These are phyloP conservation scores for Lucinisca nassula DNA, from an alignment of 2,888 invertebrate species.

Conservation along the genomic window DNA sequence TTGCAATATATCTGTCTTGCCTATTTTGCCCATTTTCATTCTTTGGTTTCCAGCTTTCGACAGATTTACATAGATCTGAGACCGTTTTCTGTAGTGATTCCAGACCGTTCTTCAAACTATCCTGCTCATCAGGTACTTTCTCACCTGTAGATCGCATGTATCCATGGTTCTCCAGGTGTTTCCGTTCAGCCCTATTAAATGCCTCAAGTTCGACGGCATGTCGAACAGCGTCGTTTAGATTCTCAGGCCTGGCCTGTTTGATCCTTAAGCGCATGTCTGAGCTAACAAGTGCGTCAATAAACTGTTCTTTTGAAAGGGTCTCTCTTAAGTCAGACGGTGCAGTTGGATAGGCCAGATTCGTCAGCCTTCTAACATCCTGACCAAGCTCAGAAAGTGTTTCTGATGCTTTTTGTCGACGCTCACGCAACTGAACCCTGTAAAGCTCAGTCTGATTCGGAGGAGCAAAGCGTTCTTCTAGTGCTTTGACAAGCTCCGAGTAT, in stretches of 20 bases:
- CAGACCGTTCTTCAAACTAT: too few species aligned
- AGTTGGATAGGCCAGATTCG: conserved; percentile 10
- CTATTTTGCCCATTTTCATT: too few species aligned
- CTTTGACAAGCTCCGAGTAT: neutral
- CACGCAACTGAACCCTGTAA: too few species aligned
- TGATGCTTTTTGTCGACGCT: neutral
- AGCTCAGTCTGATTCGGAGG: conserved; percentile 12
- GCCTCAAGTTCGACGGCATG: too few species aligned
- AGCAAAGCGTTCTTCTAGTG: neutral
- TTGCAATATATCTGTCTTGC: too few species aligned
- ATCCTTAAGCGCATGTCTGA: neutral
- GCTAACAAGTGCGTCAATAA: neutral
- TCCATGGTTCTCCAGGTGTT: neutral
- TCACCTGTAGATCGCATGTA: neutral
- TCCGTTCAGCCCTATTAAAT: conserved; percentile 6
- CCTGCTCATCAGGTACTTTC: neutral
- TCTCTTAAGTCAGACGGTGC: conserved; percentile 6
- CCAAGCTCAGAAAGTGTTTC: conserved; percentile 2
- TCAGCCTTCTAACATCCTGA: neutral
- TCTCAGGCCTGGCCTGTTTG: neutral
- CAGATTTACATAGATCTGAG: too few species aligned
- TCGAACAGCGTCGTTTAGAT: conserved; percentile 13
- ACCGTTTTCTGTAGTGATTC: too few species aligned
- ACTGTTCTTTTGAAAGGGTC: too few species aligned
- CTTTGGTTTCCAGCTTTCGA: too few species aligned